phyloP scores from a whole-genome alignment of 2,888 invertebrate genomes.

The Mythimna lalbum region DNA sequence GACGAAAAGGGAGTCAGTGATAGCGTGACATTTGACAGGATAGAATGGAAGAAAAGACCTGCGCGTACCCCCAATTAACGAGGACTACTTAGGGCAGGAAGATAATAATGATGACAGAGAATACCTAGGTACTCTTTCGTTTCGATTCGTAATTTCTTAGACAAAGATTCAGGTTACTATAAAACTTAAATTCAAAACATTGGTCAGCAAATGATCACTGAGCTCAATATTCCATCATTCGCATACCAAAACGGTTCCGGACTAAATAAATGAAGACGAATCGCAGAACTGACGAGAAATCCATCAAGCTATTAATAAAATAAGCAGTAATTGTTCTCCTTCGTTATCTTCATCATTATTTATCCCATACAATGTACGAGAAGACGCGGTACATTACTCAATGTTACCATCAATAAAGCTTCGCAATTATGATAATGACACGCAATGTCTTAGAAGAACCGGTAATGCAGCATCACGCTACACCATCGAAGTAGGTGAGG shows the following conservation, averaged over 20 bases:
- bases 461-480: constrained; percentile 63
- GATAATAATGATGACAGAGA: no score
- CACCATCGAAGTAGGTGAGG: constrained; percentile 80
- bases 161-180: neutral
- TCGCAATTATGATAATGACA: constrained; percentile 73
- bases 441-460: constrained; percentile 71
- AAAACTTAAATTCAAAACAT: neutral
- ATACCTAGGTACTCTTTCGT: neutral
- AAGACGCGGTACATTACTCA: constrained; percentile 46
- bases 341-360: constrained; percentile 40
- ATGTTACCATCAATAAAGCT: constrained; percentile 55
- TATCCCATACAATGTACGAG: constrained; percentile 43
- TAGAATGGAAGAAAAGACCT: no score
- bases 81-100: no score
- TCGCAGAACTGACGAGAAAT: constrained; percentile 34
- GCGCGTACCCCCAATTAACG: no score
- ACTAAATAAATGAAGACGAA: constrained; percentile 49
- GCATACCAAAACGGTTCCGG: constrained; percentile 17
- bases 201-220: neutral
- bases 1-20: no score
- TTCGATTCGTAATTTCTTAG: neutral
- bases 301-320: constrained; percentile 38
- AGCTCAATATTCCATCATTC: constrained; percentile 13
- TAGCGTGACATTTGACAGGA: no score
- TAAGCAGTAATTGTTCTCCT: constrained; percentile 38